These are phyloP conservation scores for Yoshiicerus persimilis DNA, from an alignment of 1,140 invertebrate species.

Conservation along the genomic window DNA sequence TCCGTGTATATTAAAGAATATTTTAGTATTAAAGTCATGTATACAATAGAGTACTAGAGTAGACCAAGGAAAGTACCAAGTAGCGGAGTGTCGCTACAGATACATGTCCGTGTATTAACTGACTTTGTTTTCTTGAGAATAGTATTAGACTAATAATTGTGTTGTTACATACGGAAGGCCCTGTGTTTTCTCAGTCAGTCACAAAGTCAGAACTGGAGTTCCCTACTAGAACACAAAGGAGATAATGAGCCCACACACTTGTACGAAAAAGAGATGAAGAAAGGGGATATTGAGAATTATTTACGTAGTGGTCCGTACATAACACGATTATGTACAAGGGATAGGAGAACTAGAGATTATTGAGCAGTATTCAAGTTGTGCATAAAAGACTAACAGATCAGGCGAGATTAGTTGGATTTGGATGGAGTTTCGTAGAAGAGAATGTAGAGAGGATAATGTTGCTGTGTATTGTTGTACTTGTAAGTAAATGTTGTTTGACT, in stretches of 20 bases:
- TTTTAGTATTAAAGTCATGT: no score
- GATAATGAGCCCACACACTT: conserved; percentile 14
- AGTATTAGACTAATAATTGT: background rate
- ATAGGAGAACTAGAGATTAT: background rate
- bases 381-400: background rate
- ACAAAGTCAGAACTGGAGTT: background rate
- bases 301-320: no score
- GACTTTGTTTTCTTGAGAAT: background rate
- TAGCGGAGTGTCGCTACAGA: background rate
- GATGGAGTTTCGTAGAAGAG: background rate
- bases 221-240: background rate
- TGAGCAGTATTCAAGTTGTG: background rate
- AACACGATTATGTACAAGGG: background rate
- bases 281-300: background rate
- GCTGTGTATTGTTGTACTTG: background rate
- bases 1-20: no score
- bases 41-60: background rate
- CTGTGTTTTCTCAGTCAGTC: background rate
- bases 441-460: background rate
- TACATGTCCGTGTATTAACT: background rate
- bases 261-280: background rate
- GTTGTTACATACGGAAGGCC: background rate
- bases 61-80: background rate
- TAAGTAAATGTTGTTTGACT: background rate
- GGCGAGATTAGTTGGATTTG: background rate